Evolutionary conservation across 2,888 invertebrate genomes (phyloP).

Genomic region (Agonopterix heracliana): DNA sequence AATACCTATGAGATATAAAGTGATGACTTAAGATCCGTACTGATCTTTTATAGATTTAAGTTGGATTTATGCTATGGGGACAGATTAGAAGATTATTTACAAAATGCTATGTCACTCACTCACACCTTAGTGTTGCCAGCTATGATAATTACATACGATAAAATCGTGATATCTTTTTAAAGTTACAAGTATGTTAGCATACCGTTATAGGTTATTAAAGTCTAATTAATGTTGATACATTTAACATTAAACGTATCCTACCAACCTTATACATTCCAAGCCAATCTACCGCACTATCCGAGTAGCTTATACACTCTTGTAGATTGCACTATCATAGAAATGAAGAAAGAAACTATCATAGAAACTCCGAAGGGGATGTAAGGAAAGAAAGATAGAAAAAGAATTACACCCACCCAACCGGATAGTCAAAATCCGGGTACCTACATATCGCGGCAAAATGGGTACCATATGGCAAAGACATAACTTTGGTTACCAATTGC

Average conservation of each 20-base stretch:
- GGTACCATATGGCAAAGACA: too few species aligned
- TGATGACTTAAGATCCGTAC: constrained; percentile 62
- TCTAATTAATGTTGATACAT: constrained; percentile 34
- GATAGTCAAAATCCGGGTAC: too few species aligned
- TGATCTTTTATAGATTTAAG: constrained; percentile 47
- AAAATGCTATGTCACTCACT: constrained; percentile 56
- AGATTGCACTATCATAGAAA: too few species aligned
- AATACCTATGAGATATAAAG: constrained; percentile 74
- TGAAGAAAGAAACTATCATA: too few species aligned
- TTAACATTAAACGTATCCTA: constrained; percentile 23
- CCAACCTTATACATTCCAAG: constrained; percentile 15
- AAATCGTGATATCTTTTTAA: constrained; percentile 15
- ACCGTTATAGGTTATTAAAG: constrained; percentile 24
- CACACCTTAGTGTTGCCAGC: constrained; percentile 6
- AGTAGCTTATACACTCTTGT: too few species aligned
- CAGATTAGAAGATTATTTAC: constrained; percentile 46
- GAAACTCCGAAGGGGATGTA: too few species aligned
- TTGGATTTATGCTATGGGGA: constrained; percentile 38
- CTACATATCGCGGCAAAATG: too few species aligned
- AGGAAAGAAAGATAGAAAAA: too few species aligned
- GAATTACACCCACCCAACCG: too few species aligned
- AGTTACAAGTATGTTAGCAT: constrained; percentile 16
- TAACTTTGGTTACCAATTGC: too few species aligned
- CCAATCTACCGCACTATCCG: constrained; percentile 15
- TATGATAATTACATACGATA: constrained; percentile 6